Base-by-base conservation (phyloP, 2,113 vertebrate species). In the Corynorhinus townsendii region DNA sequence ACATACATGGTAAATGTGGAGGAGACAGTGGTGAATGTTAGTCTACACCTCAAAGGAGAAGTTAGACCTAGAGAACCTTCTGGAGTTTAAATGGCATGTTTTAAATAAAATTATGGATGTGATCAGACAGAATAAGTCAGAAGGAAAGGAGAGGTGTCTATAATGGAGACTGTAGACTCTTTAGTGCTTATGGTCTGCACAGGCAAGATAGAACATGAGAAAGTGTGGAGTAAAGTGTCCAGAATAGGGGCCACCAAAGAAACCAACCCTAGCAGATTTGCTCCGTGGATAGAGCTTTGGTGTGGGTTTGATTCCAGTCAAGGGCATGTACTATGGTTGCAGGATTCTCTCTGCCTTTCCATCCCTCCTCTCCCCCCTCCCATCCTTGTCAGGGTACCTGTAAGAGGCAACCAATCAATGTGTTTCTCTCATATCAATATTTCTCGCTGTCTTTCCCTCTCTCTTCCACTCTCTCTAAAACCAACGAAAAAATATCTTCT, bases 1-100 rank as follows among this genome's bases (percentile, higher is more conserved):
- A 72, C 38, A 7, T 0, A 10, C 0, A 28, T 0, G 20, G 3
- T 5, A 49, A 28, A n/a, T 14, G 8, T 33, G 40, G 40, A 52
- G 28, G 26, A 43, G 9, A 24, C 20, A 17, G 2, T 4, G 14
- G 30, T 9, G 82, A 24, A 19, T 14, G 16, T 9, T n/a, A 35
- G 1, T 45, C 6, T 24, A 11, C 66, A 89, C 40, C 20, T 47
- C n/a, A 62, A 52, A 71, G 28, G 62, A 64, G 14, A n/a, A 35
- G 2, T 30, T 22, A 4, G 3, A 56, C 40, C 62, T 35, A 30
- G 12, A 40, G 72, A 75, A 43, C 3, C 10, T 94, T 72, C 68
- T 52, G 40, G 59, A 82, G 19, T 22, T 20, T 7, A 9, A 35
- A 19, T 22, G 0, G 0, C 14, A n/a, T 54, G 2, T 20, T 49